A percentile compares a stretch with the other conserved stretches of the same genome.
Conservation (phyloP, 2,888 invertebrate species). For the Patella ulyssiponensis region DNA sequence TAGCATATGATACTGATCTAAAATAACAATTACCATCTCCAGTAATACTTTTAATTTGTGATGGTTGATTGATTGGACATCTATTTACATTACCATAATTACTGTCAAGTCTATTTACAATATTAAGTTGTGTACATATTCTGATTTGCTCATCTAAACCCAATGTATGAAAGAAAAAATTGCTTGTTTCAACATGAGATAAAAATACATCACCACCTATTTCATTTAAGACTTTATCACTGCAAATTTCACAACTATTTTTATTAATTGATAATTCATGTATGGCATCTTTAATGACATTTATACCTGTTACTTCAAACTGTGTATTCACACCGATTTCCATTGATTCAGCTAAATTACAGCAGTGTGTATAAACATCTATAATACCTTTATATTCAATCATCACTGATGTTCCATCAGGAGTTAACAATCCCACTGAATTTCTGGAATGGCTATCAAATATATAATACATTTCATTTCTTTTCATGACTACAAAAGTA, state of each 20-base stretch:
- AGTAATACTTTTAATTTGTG: neutral
- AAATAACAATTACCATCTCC: neutral
- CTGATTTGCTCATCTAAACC: too few relatives aligned
- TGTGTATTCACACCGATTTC: neutral
- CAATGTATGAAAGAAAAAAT: too few relatives aligned
- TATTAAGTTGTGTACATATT: too few relatives aligned
- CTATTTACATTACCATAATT: too few relatives aligned
- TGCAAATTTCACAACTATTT: too few relatives aligned
- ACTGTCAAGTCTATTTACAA: too few relatives aligned
- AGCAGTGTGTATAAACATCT: neutral
- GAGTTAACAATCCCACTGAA: neutral
- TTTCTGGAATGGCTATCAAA: slow-evolving; percentile 2
- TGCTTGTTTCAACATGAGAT: too few relatives aligned
- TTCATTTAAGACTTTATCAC: too few relatives aligned
- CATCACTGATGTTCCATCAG: neutral
- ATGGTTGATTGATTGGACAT: too few relatives aligned
- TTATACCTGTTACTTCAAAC: neutral
- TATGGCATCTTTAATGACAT: neutral
- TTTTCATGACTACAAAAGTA: slow-evolving; percentile 8
- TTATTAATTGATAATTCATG: neutral
- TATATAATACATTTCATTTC: neutral
- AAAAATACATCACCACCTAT: too few relatives aligned
- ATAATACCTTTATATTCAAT: slow-evolving; percentile 1
- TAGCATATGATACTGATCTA: neutral
- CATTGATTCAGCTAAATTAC: neutral